Evolutionary conservation across 2,888 invertebrate genomes (phyloP), one percentile per base, ranked within the genome.

Genomic region (Drosophila prolongata): DNA sequence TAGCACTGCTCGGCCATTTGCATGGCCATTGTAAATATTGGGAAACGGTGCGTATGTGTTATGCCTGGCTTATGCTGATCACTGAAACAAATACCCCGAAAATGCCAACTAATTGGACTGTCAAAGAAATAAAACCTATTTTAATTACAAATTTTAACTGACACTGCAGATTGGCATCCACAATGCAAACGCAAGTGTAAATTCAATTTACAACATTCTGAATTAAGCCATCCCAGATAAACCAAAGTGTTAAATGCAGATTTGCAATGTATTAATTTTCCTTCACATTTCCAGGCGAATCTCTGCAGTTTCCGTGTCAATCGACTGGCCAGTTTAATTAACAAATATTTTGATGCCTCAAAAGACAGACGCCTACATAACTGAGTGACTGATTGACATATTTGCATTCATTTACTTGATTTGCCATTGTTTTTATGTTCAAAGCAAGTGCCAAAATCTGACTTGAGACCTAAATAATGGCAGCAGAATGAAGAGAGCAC

Each of bases 371-470:
- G 34, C n/a, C 11, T 37, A 14, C 37, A 16, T 19, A 37, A 16
- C 27, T 27, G 37, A 6, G 16, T 35, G 14, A 58, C 56, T 79
- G 61, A 71, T 42, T 75, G 65, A 56, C 69, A 60, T 62, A 84
- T 72, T 76, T 87, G 79, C 59, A 52, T 68, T 70, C 43, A 75
- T 76, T 74, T 52, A 79, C 82, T 82, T 64, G 50, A 75, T 65
- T 75, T 60, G 46, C 49, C 57, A 65, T 70, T 52, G 47, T 30
- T 69, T n/a, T 40, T n/a, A 37, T 47, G 47, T 60, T 49, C 16
- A 34, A 49, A 53, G 52, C 43, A 13, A 50, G 16, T 16, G 34
- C 14, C 38, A 19, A 53, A 68, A 57, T 53, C 42, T 27, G 62
- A 37, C 46, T 19, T 50, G 35, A 30, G 19, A 19, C 34, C 50